These are phyloP conservation scores for Gortyna flavago DNA, from an alignment of 2,888 invertebrate genomes.

Conservation along the genomic window DNA sequence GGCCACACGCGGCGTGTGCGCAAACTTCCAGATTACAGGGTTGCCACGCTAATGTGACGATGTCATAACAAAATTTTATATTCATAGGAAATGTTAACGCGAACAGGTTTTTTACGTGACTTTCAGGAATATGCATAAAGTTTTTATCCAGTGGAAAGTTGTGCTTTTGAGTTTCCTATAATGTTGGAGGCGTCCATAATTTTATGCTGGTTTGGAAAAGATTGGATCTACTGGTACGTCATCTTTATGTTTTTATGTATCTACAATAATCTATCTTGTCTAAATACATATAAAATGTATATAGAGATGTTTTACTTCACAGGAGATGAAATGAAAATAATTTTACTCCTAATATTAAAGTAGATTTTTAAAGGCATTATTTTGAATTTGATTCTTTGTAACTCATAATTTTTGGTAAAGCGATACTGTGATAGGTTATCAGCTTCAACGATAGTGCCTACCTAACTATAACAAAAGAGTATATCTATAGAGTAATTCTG, in stretches of 20 bases:
- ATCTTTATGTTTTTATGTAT: not conserved
- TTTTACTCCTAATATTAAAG: no score
- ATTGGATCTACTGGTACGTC: not conserved
- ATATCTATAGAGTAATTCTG: not conserved
- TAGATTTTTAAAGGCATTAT: no score
- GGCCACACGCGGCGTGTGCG: constrained; percentile 66
- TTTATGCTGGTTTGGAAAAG: constrained; percentile 14
- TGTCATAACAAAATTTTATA: constrained; percentile 55
- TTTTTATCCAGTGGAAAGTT: constrained; percentile 47
- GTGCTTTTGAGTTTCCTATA: constrained; percentile 32
- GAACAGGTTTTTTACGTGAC: constrained; percentile 61
- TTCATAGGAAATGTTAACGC: constrained; percentile 58
- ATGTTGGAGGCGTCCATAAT: constrained; percentile 7
- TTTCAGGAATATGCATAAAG: constrained; percentile 59
- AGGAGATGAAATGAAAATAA: no score
- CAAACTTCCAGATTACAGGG: constrained; percentile 52
- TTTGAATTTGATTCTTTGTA: no score
- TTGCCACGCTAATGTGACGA: constrained; percentile 53
- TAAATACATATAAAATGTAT: not conserved
- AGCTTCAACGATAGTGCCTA: not conserved
- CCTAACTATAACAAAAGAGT: not conserved
- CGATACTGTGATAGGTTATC: rapidly evolving
- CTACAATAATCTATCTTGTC: no score
- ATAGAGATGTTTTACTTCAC: no score
- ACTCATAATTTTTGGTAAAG: not conserved